A percentile compares a stretch with the other conserved stretches of the same genome.
Conservation (phyloP, 2,888 invertebrate genomes). For the Caenorhabditis sulstoni region DNA sequence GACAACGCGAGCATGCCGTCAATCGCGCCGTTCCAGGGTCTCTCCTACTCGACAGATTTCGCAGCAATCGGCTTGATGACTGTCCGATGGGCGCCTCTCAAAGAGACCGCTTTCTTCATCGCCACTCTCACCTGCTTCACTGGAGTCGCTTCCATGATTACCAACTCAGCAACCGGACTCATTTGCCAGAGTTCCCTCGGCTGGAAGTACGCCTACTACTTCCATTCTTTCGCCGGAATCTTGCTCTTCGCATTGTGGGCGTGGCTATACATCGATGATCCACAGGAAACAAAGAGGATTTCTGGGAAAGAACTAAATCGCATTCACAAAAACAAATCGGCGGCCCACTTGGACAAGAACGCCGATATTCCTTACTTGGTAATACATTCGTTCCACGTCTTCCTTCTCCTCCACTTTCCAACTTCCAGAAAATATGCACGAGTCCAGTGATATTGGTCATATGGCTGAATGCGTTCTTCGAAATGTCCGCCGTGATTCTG, state of each 20-base stretch:
- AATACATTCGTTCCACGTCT: too few relatives aligned
- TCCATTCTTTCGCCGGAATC: slow-evolving; percentile 47
- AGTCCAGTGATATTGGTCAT: slow-evolving; percentile 65
- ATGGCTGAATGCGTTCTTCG: slow-evolving; percentile 73
- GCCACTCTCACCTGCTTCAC: slow-evolving; percentile 72
- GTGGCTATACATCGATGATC: slow-evolving; percentile 65
- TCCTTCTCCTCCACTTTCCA: background rate
- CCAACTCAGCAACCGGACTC: slow-evolving; percentile 68
- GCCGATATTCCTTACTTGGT: slow-evolving; percentile 65
- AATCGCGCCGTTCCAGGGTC: slow-evolving; percentile 23
- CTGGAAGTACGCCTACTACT: slow-evolving; percentile 62
- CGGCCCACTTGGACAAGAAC: slow-evolving; percentile 66
- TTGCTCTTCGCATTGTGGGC: slow-evolving; percentile 66
- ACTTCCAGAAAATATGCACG: slow-evolving; percentile 62
- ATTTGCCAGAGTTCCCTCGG: slow-evolving; percentile 58
- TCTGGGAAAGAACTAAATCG: slow-evolving; percentile 59
- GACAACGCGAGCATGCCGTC: background rate
- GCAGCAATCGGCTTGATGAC: slow-evolving; percentile 60
- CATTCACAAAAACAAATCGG: slow-evolving; percentile 67
- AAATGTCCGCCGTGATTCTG: slow-evolving; percentile 68
- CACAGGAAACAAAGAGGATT: slow-evolving; percentile 54
- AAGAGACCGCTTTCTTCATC: slow-evolving; percentile 72
- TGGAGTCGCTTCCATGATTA: slow-evolving; percentile 68
- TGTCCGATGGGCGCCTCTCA: slow-evolving; percentile 72
- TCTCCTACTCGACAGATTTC: slow-evolving; percentile 62